Base-by-base conservation (phyloP, 2,113 vertebrate species). In the Perca fluviatilis region DNA sequence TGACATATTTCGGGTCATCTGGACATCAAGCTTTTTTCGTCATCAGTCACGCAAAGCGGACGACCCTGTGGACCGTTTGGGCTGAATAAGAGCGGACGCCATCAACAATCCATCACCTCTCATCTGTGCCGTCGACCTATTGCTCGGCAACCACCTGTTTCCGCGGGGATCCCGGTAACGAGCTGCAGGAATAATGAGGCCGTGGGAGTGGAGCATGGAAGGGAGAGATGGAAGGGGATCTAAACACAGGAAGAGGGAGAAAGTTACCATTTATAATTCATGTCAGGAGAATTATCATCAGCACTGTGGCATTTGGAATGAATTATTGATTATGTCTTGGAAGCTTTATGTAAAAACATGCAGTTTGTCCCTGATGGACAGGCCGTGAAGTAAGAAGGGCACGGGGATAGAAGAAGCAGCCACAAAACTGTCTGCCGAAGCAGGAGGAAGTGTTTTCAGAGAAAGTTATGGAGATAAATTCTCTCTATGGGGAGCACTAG, bases 201-300 rank as follows among this genome's bases (percentile, higher is more conserved):
- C n/a, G 76, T 74, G 82, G 86, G 78, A 84, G 78, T 23, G 73
- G 72, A 75, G 79, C 75, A 46, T 74, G 70, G 67, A 77, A 50
- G 30, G 56, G 47, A 27, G 77, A 57, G 79, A 74, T n/a, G 60
- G 74, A 58, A 85, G 87, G 87, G 87, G 87, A 86, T 91, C 89
- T 82, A 90, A 90, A 90, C 83, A 84, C 88, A 84, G 87, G 77
- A 33, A 76, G 74, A 73, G 86, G 83, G 88, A 88, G 91, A 92
- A 92, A 81, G 90, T 67, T 82, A 58, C 83, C 84, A 95, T 96
- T 92, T 94, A 96, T 95, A 95, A 96, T 96, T 96, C 91, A 96
- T 95, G 86, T 74, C 86, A 78, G 82, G 86, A 90, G 93, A 94
- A 95, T 95, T 95, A 96, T 94, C 93, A 95, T 95, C 90, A 95